Base-by-base conservation (phyloP, 2,113 vertebrate species). In the Cebus imitator region DNA sequence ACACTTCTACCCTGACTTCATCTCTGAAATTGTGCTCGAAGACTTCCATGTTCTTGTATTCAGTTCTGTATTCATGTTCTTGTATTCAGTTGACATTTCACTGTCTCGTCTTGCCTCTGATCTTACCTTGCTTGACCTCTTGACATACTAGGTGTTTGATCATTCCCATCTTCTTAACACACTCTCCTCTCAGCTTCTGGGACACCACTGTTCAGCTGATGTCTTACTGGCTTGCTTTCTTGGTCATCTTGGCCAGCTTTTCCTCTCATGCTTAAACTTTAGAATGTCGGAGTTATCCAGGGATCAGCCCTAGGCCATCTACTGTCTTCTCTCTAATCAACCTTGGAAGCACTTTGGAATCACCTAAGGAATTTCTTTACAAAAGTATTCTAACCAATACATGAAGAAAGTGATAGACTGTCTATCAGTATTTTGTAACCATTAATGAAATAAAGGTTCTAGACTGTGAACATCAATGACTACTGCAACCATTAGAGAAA, bases 301-400 rank as follows among this genome's bases (percentile, higher is more conserved):
- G 23, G 48, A n/a, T 80, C n/a, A 35, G 5, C 75, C 13, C 25
- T 79, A 50, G 87, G 14, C 64, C 90, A 6, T 79, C 35, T 94
- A 6, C 27, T 43, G 35, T 87, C 73, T 35, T 57, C 37, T 93
- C 35, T 80, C 9, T 82, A 78, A 45, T 64, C n/a, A 86, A 40
- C 7, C 20, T 58, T 96, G 55, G 72, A 91, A 95, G 30, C 37
- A 61, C 23, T 17, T 80, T 94, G 68, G 83, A 96, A 79, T 93
- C 27, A 75, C 37, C 37, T 68, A 37, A 9, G 64, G 48, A 80
- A 91, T 94, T 95, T 84, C 55, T 80, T 85, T 25, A 84, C 61
- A 43, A 20, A 72, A 52, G 2, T 91, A n/a, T 66, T 94, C 35
- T 40, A 93, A 73, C 64, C 84, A 68, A 75, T 48, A 68, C 6